Base-by-base conservation (phyloP, 2,113 vertebrate species). In the Nycticryphes semicollaris region DNA sequence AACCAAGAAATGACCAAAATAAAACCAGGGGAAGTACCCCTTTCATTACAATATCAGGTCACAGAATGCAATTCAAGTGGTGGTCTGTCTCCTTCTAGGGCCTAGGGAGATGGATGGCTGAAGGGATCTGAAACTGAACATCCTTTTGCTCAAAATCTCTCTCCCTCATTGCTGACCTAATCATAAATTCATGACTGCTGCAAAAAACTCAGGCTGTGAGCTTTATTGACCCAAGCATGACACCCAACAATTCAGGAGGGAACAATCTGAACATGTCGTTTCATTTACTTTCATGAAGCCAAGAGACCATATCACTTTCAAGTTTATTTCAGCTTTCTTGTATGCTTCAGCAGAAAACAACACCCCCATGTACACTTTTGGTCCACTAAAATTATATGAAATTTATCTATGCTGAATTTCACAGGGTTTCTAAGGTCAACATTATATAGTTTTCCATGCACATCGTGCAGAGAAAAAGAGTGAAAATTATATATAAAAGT, bases 321-420 rank as follows among this genome's bases (percentile, higher is more conserved):
- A 94, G 21, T 92, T 87, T 14, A 93, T 95, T 97, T 94, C 50
- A 81, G 41, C 33, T 94, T 94, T 88, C 72, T 86, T 89, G 51
- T 89, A 27, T 94, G 56, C 81, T 97, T 86, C 59, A 87, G n/a
- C 73, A 94, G 45, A 89, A 96, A 96, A 96, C 48, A 85, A 33
- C 37, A 13, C 27, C 11, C 21, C 10, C 50, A 27, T 30, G 54
- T 68, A 67, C 75, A 56, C 17, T 90, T 93, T 14, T 76, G 62
- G 41, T 56, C 33, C 69, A 48, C 89, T 82, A 92, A 96, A 96
- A 96, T 93, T 43, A 88, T 69, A 24, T n/a, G 4, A 47, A 94
- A 85, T 57, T 76, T 57, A 39, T 31, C 45, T 74, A 22, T 15
- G 16, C 62, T 89, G 79, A 90, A 82, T 89, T 92, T 92, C 45